Percentiles rank a stretch among this genome's conserved stretches.
Conservation (phyloP, 1,140 invertebrate genomes). For the Caenorhabditis latens region DNA sequence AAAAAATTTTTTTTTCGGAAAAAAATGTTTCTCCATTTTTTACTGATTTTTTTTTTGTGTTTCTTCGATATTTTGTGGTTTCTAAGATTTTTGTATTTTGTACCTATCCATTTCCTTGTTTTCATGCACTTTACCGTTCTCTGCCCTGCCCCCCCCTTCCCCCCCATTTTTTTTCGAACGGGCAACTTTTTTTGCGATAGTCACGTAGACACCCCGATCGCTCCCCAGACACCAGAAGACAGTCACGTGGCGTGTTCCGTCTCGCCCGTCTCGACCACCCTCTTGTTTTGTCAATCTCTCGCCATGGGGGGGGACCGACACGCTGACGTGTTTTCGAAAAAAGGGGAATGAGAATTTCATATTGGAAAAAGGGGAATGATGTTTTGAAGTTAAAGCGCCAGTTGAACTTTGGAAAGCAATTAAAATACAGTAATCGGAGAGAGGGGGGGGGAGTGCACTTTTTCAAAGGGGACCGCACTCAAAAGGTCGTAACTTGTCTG, state of each 20-base stretch:
- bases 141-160: background rate
- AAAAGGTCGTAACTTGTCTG: no score
- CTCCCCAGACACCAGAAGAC: background rate
- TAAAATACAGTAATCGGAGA: no score
- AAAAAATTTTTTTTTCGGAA: background rate
- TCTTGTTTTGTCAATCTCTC: conserved; percentile 18
- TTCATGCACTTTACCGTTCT: background rate
- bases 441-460: no score
- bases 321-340: background rate
- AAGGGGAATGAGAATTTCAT: no score
- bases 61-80: background rate
- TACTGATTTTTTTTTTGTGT: background rate
- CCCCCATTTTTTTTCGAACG: no score
- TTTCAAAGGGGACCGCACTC: no score
- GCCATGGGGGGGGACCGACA: background rate
- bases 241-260: background rate
- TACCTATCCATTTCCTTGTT: background rate
- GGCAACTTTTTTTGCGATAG: background rate
- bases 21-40: background rate
- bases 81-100: background rate
- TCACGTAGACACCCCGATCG: background rate
- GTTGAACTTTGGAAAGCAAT: no score
- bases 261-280: background rate
- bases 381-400: no score
- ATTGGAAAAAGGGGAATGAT: no score